Evolutionary conservation across 2,888 invertebrate genomes (phyloP), one percentile per base, ranked within the genome.

Genomic region (Cheilosia vulpina): DNA sequence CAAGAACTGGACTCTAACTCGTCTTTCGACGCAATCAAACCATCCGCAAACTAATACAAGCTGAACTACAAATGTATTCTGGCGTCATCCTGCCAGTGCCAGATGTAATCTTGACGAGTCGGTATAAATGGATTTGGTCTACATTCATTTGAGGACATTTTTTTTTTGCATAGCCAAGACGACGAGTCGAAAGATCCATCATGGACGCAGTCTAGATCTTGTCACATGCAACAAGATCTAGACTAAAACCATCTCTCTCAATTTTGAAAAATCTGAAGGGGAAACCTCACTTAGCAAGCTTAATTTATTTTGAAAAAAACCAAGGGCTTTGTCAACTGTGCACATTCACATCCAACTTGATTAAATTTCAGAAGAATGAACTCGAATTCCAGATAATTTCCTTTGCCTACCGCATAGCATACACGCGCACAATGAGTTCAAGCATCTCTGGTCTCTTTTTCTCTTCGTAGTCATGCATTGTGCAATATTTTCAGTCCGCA

Each of bases 401-500:
- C 31, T 65, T 58, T 31, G 19, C 41, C 19, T 21, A 41, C 24
- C 27, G 43, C 34, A 62, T 21, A 43, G 31, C 53, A 63, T 73
- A 63, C 63, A 63, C 73, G 73, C 68, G 53, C 45, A 45, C 52
- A 77, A 52, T 52, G 53, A 45, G 21, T 62, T 13, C 24, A 53
- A 69, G 62, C 24, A 62, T 55, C 47, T 55, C 24, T 34, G 53
- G 31, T 47, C 17, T 31, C 43, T 38, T 57, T 47, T 55, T 38
- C 27, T 65, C 65, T 38, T 27, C 21, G 34, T 15, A 21, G 11
- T 52, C 52, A 52, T 69, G 53, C 55, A 63, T 69, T 55, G 68
- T 77, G 78, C 65, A 71, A 71, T 72, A 58, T 13, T 72, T 79
- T 79, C 34, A 58, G 24, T 72, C 50, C 60, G 41, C 63, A 41